A percentile compares a stretch with the other conserved stretches of the same genome.
These are phyloP conservation scores for Prolemur simus DNA, from an alignment of 2,113 vertebrate genomes.

Conservation along the genomic window DNA sequence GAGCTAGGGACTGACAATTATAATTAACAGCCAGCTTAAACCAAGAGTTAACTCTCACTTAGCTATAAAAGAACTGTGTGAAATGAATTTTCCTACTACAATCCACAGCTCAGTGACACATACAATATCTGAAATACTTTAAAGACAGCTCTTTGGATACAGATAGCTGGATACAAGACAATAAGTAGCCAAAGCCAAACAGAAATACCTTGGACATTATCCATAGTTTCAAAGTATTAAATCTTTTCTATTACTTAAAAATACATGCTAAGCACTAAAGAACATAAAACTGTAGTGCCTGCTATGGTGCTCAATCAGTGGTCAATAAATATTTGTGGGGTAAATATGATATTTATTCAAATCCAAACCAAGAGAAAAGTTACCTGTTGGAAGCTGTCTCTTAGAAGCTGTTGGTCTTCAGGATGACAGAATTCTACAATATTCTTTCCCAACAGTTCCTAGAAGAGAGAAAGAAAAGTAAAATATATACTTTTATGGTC, in stretches of 20 bases:
- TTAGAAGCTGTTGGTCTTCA: conserved; percentile 94
- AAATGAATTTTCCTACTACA: background rate
- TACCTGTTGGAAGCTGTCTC: conserved; percentile 98
- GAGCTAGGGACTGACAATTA: background rate
- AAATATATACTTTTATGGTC: background rate
- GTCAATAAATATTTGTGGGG: background rate
- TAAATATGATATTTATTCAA: background rate
- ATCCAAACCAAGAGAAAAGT: background rate
- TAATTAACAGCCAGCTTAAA: background rate
- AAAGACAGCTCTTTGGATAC: background rate
- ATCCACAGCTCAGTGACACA: background rate
- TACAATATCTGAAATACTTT: conserved; percentile 36
- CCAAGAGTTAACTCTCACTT: background rate
- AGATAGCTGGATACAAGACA: background rate
- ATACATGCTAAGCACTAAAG: background rate
- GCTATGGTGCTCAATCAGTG: background rate
- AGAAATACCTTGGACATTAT: conserved; percentile 13
- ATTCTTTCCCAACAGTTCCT: conserved; percentile 97
- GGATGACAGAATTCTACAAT: conserved; percentile 96
- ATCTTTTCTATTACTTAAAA: conserved; percentile 34
- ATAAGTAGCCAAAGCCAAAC: conserved; percentile 35
- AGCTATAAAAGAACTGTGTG: background rate
- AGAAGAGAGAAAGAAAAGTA: conserved; percentile 34
- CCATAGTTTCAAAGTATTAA: conserved; percentile 19
- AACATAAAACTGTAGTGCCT: background rate